Conservation (phyloP, 2,888 invertebrate genomes). For the Drosophila fungiperda region DNA sequence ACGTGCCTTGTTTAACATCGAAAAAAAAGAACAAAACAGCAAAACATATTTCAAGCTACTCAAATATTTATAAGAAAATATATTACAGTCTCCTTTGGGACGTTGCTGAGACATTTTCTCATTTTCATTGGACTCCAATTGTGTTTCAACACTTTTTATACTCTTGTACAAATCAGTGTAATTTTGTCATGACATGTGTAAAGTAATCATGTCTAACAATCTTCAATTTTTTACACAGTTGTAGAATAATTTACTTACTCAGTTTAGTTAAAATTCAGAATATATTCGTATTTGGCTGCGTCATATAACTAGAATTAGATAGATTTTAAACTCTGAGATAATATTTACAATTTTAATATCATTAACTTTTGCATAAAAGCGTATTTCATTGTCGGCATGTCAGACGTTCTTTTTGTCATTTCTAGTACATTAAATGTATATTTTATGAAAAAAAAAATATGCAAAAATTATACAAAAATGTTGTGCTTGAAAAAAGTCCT, state of each 20-base stretch:
- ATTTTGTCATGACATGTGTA: not conserved
- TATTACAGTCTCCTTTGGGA: not conserved
- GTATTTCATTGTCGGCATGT: not conserved
- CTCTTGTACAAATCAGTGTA: not conserved
- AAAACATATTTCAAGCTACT: conserved; percentile 2
- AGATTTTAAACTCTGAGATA: rapidly evolving
- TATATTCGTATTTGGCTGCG: not conserved
- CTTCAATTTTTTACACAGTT: not conserved
- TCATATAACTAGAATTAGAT: not conserved
- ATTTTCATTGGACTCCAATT: not conserved
- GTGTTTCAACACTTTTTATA: not conserved
- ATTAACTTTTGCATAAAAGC: not conserved
- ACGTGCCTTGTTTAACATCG: conserved; percentile 30
- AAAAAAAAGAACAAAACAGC: not conserved
- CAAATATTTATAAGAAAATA: conserved; percentile 27
- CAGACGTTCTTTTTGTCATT: not conserved
- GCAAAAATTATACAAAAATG: too few species aligned
- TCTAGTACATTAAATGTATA: not conserved
- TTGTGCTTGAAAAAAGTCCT: too few species aligned
- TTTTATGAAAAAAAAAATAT: not conserved
- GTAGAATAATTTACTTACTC: not conserved
- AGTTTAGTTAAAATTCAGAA: not conserved
- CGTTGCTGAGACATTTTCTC: not conserved
- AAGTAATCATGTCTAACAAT: not conserved
- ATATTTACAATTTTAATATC: not conserved